These are phyloP conservation scores for Operophtera brumata DNA, from an alignment of 2,888 invertebrate genomes.

Conservation along the genomic window DNA sequence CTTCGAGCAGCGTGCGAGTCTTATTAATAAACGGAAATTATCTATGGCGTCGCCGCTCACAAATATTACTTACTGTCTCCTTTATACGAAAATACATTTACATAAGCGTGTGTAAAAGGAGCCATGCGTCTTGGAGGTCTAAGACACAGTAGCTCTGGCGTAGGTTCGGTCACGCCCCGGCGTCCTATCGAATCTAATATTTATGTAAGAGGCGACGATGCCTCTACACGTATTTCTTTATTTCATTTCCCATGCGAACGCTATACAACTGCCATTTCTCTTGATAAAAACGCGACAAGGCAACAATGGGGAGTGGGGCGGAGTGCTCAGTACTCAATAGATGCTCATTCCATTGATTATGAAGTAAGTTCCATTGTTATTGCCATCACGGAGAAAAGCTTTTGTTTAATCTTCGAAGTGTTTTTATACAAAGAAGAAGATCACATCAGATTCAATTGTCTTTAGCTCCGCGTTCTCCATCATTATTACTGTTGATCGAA, in stretches of 20 bases:
- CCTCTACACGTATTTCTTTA: conserved; percentile 39
- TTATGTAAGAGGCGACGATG: conserved; percentile 46
- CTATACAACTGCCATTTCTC: conserved; percentile 34
- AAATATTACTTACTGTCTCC: conserved; percentile 34
- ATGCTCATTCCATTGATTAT: conserved; percentile 7
- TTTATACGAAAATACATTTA: conserved; percentile 47
- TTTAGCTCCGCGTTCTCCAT: too few relatives aligned
- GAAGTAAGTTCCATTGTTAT: not conserved
- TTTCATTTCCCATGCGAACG: conserved; percentile 37
- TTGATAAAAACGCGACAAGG: conserved; percentile 38
- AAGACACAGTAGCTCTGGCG: conserved; percentile 27
- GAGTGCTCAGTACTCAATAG: not conserved
- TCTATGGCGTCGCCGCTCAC: conserved; percentile 26
- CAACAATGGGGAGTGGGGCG: conserved; percentile 22
- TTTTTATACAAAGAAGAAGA: too few relatives aligned
- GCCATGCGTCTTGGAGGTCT: conserved; percentile 35
- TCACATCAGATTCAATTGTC: too few relatives aligned
- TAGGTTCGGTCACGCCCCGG: conserved; percentile 18
- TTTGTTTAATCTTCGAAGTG: not conserved
- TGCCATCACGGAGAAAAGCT: not conserved
- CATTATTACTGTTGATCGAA: too few relatives aligned
- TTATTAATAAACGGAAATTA: conserved; percentile 31
- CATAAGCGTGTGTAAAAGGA: conserved; percentile 44
- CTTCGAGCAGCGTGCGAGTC: conserved; percentile 7
- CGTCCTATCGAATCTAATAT: conserved; percentile 58